Evolutionary conservation across 1,140 invertebrate genomes (phyloP).

Genomic region (Drosophila lowei): DNA sequence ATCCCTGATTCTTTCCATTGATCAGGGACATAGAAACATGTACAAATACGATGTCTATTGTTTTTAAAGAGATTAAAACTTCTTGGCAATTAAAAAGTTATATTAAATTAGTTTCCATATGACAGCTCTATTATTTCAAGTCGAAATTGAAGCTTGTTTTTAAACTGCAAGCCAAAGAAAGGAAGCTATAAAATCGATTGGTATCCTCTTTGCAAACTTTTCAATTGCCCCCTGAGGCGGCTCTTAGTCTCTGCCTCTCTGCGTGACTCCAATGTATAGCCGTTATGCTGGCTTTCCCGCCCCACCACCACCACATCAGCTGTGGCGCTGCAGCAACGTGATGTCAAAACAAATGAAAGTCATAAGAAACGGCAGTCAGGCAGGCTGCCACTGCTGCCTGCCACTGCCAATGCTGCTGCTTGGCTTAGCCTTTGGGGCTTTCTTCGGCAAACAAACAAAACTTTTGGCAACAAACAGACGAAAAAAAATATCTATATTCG

Average conservation of each 20-base stretch:
- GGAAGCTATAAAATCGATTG: not conserved
- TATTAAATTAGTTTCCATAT: too few species aligned
- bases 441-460: constrained; percentile 74
- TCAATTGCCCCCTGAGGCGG: not conserved
- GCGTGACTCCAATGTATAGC: constrained; percentile 14
- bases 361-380: constrained; percentile 58
- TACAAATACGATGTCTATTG: too few species aligned
- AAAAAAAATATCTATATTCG: constrained; percentile 45
- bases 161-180: not conserved
- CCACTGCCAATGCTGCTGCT: constrained; percentile 21
- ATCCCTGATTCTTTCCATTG: too few species aligned
- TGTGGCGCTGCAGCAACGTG: constrained; percentile 61
- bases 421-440: constrained; percentile 19
- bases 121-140: too few species aligned
- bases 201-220: not conserved
- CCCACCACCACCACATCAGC: not conserved
- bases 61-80: too few species aligned
- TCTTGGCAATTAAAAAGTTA: too few species aligned
- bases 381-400: not conserved
- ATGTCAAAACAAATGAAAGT: constrained; percentile 81
- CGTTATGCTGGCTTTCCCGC: constrained; percentile 38
- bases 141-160: too few species aligned
- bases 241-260: constrained; percentile 6
- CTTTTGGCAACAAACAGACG: constrained; percentile 60
- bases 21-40: too few species aligned